A percentile compares a stretch with the other conserved stretches of the same genome.
These are phyloP conservation scores for Harlomillsia oculata DNA, from an alignment of 1,140 invertebrate genomes.

Conservation along the genomic window DNA sequence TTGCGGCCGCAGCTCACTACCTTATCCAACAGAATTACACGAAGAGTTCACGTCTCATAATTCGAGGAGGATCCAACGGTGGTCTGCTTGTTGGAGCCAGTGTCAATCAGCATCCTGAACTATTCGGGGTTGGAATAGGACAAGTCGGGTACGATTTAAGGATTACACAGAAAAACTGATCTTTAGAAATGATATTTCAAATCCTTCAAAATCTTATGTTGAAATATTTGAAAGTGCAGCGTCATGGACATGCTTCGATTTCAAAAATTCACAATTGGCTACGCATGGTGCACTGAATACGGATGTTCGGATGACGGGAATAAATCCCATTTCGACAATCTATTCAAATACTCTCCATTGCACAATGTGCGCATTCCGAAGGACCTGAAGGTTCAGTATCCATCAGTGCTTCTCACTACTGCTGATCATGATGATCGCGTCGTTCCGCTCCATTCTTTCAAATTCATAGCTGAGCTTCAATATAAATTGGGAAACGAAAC, in stretches of 20 bases:
- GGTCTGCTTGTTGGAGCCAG: conserved; percentile 67
- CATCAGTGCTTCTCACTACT: conserved; percentile 50
- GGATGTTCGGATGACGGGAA: conserved; percentile 74
- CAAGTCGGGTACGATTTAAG: conserved; percentile 58
- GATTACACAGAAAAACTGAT: background rate
- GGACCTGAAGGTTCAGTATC: conserved; percentile 46
- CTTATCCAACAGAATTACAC: conserved; percentile 76
- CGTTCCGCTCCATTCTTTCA: conserved; percentile 55
- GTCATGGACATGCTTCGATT: conserved; percentile 59
- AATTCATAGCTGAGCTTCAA: conserved; percentile 56
- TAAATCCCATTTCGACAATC: conserved; percentile 69
- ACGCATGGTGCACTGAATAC: conserved; percentile 88
- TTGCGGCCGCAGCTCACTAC: conserved; percentile 83
- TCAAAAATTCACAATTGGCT: conserved; percentile 96
- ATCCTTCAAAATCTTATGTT: background rate
- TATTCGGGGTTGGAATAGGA: conserved; percentile 81
- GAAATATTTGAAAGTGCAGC: background rate
- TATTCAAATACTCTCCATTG: conserved; percentile 85
- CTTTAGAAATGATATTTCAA: background rate
- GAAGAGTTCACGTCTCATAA: conserved; percentile 57
- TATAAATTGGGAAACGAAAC: conserved; percentile 41
- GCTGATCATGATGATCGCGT: conserved; percentile 51
- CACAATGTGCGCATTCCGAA: conserved; percentile 74
- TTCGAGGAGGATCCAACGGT: conserved; percentile 56
- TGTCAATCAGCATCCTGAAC: conserved; percentile 86